Evolutionary conservation across 2,888 invertebrate species (phyloP).

Genomic region (Lithophane leautieri): DNA sequence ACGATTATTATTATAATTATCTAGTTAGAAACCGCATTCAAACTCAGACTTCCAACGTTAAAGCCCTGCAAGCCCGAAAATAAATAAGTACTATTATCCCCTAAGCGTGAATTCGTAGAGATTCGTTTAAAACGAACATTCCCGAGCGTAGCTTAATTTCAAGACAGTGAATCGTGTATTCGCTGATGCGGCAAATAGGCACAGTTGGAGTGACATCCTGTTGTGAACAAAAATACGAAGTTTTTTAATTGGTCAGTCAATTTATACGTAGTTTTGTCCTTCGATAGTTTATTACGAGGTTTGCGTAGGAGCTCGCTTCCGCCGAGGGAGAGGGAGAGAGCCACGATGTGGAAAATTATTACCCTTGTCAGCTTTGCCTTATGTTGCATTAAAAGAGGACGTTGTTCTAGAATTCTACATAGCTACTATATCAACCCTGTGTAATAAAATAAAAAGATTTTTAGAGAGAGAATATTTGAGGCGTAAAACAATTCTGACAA

Average conservation of each 20-base stretch:
- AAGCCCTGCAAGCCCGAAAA: constrained; percentile 35
- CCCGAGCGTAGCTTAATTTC: constrained; percentile 71
- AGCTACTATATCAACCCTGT: neutral
- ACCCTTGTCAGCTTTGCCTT: neutral
- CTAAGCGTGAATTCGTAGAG: constrained; percentile 65
- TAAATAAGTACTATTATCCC: constrained; percentile 63
- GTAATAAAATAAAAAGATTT: constrained; percentile 27
- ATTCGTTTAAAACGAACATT: constrained; percentile 70
- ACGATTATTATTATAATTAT: too few relatives aligned
- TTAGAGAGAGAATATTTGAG: constrained; percentile 34
- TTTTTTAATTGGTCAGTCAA: constrained; percentile 60
- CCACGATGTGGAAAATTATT: neutral
- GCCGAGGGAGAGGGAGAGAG: neutral
- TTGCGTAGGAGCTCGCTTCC: neutral
- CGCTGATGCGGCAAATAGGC: constrained; percentile 73
- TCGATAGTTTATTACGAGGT: constrained; percentile 31
- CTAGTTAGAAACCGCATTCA: constrained; percentile 40
- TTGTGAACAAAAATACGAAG: constrained; percentile 64
- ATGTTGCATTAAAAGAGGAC: neutral
- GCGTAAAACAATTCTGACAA: constrained; percentile 43
- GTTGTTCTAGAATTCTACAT: neutral
- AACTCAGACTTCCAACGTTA: constrained; percentile 1
- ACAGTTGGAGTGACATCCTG: constrained; percentile 61
- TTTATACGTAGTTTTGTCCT: constrained; percentile 40
- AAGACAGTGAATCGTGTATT: constrained; percentile 70